Conservation (phyloP, 2,888 invertebrate genomes). For the Aquatica leii region DNA sequence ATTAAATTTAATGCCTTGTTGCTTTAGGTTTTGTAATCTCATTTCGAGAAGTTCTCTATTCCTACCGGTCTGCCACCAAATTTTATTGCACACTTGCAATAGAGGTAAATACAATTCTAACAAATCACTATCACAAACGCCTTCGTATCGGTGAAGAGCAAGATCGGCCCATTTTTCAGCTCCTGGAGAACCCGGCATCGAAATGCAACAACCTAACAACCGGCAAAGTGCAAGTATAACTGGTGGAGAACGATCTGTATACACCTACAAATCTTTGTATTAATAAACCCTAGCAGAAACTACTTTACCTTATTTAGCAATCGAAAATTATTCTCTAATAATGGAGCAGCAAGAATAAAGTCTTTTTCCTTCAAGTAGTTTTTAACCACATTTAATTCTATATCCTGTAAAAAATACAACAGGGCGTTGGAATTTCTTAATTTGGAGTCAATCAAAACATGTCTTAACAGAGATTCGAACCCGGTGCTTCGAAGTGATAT, state of each 20-base stretch:
- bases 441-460: constrained; percentile 65
- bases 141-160: constrained; percentile 75
- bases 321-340: constrained; percentile 74
- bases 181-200: constrained; percentile 64
- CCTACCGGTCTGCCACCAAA: constrained; percentile 71
- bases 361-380: constrained; percentile 67
- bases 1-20: constrained; percentile 72
- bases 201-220: constrained; percentile 68
- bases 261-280: constrained; percentile 57
- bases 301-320: constrained; percentile 66
- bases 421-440: constrained; percentile 68
- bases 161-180: constrained; percentile 75
- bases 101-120: constrained; percentile 74
- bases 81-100: constrained; percentile 71
- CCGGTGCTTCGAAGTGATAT: constrained; percentile 71
- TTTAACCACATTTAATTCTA: constrained; percentile 70
- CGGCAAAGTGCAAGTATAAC: constrained; percentile 74
- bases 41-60: constrained; percentile 70
- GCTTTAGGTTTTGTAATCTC: constrained; percentile 68
- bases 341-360: constrained; percentile 68
- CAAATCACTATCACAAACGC: constrained; percentile 75
- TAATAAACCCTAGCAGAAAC: neutral
- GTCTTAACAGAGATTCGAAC: constrained; percentile 70
- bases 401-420: constrained; percentile 71
- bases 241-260: constrained; percentile 73